Percentiles rank a stretch among this genome's conserved stretches.
Evolutionary conservation across 2,113 vertebrate genomes (phyloP).

Genomic region (Maylandia zebra): DNA sequence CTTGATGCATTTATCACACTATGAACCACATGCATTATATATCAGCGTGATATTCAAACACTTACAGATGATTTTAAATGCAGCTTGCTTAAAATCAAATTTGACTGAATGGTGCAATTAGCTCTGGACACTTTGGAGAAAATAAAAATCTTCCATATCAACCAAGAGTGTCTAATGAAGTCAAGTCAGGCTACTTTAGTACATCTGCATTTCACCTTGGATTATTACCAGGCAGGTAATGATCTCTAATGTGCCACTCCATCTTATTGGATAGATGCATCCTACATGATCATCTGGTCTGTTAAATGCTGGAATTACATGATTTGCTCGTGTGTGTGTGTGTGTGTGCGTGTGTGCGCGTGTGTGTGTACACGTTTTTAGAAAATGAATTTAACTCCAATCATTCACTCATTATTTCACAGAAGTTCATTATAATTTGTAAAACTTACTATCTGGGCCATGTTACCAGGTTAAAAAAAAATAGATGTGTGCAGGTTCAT

Average conservation of each 20-base stretch:
- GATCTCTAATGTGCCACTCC: background rate
- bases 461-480: background rate
- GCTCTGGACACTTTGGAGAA: slow-evolving; percentile 1
- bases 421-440: background rate
- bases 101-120: slow-evolving; percentile 16
- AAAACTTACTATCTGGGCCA: background rate
- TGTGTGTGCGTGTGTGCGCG: background rate
- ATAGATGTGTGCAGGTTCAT: background rate
- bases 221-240: background rate
- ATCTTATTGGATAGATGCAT: background rate
- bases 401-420: background rate
- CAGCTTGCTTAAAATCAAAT: background rate
- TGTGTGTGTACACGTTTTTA: background rate
- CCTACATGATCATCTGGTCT: background rate
- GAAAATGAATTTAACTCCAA: background rate
- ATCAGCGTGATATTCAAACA: background rate
- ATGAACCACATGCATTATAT: background rate
- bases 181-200: background rate
- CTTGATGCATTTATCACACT: background rate
- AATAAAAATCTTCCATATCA: background rate
- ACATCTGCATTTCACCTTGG: background rate
- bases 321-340: background rate
- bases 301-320: background rate
- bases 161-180: background rate
- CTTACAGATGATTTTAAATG: background rate